Percentiles rank a stretch among this genome's conserved stretches.
These are phyloP conservation scores for Tethya wilhelma DNA, from an alignment of 37 sponge, comb jelly and placozoan species.

Conservation along the genomic window DNA sequence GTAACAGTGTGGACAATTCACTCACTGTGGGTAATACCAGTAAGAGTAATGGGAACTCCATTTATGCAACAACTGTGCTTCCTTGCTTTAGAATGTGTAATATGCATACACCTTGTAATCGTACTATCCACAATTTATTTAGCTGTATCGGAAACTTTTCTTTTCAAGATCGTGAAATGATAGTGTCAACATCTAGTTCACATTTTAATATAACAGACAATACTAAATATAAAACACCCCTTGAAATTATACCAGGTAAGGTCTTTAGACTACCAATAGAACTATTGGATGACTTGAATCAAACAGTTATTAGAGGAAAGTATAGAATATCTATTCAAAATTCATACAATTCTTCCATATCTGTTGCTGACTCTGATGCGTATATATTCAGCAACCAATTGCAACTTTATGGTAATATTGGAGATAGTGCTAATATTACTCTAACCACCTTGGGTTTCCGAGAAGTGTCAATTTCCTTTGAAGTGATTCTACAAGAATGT, in stretches of 20 bases:
- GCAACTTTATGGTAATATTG: neutral
- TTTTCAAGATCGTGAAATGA: neutral
- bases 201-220: neutral
- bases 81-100: constrained; percentile 15
- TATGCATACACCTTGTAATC: neutral
- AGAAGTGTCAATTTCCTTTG: neutral
- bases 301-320: neutral
- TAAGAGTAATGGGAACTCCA: constrained; percentile 2
- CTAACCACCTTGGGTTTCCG: neutral
- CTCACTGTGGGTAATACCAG: neutral
- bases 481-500: constrained; percentile 4
- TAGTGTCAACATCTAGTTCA: constrained; percentile 2
- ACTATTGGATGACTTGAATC: constrained; percentile 2
- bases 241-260: constrained; percentile 16
- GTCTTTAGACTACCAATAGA: neutral
- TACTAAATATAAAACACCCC: neutral
- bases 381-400: constrained; percentile 2
- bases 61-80: constrained; percentile 12
- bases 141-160: constrained; percentile 9
- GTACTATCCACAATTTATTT: constrained; percentile 11
- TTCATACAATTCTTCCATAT: neutral
- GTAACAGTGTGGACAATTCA: neutral
- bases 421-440: neutral
- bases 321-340: constrained; percentile 6
- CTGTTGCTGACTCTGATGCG: neutral